Evolutionary conservation across 2,797 vertebrate genomes (phyloP), one percentile per base, ranked within the genome.

Genomic region (Anabas testudineus): DNA sequence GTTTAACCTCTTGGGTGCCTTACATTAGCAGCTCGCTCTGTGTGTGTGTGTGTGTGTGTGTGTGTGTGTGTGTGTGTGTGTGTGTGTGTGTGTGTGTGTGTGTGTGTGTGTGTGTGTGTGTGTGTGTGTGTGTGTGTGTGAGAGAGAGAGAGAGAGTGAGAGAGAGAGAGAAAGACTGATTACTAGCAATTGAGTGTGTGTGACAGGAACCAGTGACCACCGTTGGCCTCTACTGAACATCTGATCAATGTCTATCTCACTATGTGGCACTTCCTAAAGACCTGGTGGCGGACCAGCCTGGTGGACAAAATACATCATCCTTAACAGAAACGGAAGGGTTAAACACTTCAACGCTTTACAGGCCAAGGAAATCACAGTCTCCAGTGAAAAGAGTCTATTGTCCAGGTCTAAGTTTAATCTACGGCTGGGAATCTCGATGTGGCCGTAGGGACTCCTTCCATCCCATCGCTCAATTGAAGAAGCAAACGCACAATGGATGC

Each of bases 161-260:
- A n/a, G 7, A 45, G 28, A 7, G 41, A 9, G 32, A 32, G 22
- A 46, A 32, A 19, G n/a, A 37, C 18, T 49, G 37, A 36, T n/a
- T 49, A 32, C 26, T 22, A 39, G 64, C 53, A 46, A 45, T 5
- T 58, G 24, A 77, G 56, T 64, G 57, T 71, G 32, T 32, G 68
- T 67, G 86, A 86, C 84, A 83, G 45, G 41, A 84, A 76, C 49
- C 70, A 71, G 39, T 78, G 79, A 85, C 78, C 84, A 82, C 58
- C 2, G 32, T 52, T 67, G 55, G 71, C 61, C 65, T 16, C 62
- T 22, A 52, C 74, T 73, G 54, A 81, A 54, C 67, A 30, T 57
- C 57, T 53, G 54, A 86, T 91, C 89, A 83, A 78, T 88, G 76
- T 66, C 69, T 69, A 69, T 76, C 67, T 71, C 71, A 28, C 70